These are phyloP conservation scores for Passer domesticus DNA, from an alignment of 2,113 vertebrate genomes.

Conservation along the genomic window DNA sequence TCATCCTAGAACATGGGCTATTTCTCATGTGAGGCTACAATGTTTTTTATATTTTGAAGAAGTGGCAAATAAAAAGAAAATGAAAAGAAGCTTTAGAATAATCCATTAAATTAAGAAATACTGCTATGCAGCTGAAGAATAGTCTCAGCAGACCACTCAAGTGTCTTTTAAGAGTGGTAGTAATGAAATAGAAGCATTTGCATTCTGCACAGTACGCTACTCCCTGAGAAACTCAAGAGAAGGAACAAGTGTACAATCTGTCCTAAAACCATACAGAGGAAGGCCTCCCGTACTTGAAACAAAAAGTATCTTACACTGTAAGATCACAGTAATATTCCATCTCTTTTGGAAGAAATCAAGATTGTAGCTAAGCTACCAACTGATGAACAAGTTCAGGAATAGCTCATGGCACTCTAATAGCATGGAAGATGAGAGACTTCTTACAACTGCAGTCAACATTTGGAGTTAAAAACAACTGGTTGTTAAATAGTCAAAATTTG, in stretches of 20 bases:
- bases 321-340: not conserved
- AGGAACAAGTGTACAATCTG: not conserved
- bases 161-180: not conserved
- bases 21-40: not conserved
- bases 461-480: not conserved
- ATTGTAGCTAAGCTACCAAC: not conserved
- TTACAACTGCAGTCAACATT: not conserved
- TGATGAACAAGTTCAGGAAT: not conserved
- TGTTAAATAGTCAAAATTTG: not conserved
- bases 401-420: not conserved
- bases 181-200: not conserved
- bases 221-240: not conserved
- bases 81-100: not conserved
- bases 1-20: not conserved
- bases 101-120: not conserved
- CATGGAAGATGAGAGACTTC: not conserved
- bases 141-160: not conserved
- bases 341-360: not conserved
- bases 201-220: not conserved
- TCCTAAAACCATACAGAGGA: not conserved
- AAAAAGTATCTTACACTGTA: not conserved
- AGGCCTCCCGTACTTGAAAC: not conserved
- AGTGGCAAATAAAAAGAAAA: not conserved
- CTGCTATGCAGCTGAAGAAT: not conserved
- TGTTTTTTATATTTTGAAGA: not conserved